phyloP scores from a whole-genome alignment of 2,797 vertebrate genomes.

The Lepilemur ruficaudatus region DNA sequence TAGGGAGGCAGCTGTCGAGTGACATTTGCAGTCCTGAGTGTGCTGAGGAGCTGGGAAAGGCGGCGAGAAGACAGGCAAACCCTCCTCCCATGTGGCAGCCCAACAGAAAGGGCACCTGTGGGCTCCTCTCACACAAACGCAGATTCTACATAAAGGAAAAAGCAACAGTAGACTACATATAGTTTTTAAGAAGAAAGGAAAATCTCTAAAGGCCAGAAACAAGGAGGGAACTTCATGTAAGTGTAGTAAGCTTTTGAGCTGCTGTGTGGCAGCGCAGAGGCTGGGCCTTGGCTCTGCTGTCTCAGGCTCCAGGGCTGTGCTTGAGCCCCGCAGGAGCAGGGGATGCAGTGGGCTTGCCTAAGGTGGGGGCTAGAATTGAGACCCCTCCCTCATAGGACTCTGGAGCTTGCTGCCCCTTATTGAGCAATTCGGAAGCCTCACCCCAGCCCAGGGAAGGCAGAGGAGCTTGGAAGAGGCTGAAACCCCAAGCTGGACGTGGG shows the following conservation, averaged over 20 bases:
- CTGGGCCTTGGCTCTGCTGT: too few species aligned
- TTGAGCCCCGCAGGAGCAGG: not conserved
- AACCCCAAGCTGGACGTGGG: not conserved
- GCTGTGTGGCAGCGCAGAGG: not conserved
- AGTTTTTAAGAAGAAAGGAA: not conserved
- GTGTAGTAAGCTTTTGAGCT: not conserved
- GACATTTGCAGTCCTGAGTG: too few species aligned
- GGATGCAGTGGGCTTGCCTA: not conserved
- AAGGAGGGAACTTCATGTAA: not conserved
- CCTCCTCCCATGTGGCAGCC: not conserved
- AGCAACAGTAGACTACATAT: not conserved
- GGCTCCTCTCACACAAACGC: not conserved
- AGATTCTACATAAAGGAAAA: not conserved
- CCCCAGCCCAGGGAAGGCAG: not conserved
- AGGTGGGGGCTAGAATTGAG: not conserved
- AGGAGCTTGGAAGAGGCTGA: not conserved
- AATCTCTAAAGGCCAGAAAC: not conserved
- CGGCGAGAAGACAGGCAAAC: not conserved
- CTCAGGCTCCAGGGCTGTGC: not conserved
- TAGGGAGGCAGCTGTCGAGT: too few species aligned
- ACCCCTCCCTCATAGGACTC: not conserved
- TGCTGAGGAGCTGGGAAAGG: not conserved
- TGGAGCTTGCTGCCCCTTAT: not conserved
- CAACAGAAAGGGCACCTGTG: not conserved
- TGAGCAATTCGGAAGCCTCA: not conserved